Evolutionary conservation across 2,888 invertebrate genomes (phyloP).

Genomic region (Hemicrepidius hirtus): DNA sequence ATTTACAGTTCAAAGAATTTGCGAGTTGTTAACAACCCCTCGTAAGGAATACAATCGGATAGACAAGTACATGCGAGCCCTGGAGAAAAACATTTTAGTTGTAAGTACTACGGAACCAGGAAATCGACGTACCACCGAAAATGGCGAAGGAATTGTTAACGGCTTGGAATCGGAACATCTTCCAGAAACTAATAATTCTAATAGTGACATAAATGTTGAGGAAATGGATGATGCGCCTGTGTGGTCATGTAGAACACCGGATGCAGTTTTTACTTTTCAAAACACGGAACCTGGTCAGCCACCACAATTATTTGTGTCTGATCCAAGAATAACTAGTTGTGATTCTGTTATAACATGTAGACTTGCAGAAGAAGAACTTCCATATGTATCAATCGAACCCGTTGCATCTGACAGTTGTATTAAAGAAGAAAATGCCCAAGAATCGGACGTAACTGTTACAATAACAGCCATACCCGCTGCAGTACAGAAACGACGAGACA

Average conservation of each 20-base stretch:
- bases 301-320: conserved; percentile 51
- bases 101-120: conserved; percentile 86
- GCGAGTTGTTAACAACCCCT: conserved; percentile 93
- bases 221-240: conserved; percentile 75
- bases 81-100: conserved; percentile 95
- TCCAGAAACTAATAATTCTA: conserved; percentile 72
- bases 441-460: conserved; percentile 57
- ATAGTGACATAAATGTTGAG: conserved; percentile 75
- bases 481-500: conserved; percentile 63
- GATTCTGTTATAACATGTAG: conserved; percentile 60
- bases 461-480: conserved; percentile 63
- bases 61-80: conserved; percentile 97
- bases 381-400: conserved; percentile 63
- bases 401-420: conserved; percentile 57
- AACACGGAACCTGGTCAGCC: conserved; percentile 64
- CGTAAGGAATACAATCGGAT: conserved; percentile 95
- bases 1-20: conserved; percentile 96
- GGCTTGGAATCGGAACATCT: conserved; percentile 76
- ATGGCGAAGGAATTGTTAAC: conserved; percentile 79
- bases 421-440: conserved; percentile 54
- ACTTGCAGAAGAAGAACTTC: conserved; percentile 54
- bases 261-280: conserved; percentile 60
- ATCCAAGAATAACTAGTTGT: conserved; percentile 44
- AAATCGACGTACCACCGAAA: conserved; percentile 78
- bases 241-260: conserved; percentile 57